A percentile compares a stretch with the other conserved stretches of the same genome.
These are phyloP conservation scores for Drosophila affinis DNA, from an alignment of 2,888 invertebrate genomes.

Conservation along the genomic window DNA sequence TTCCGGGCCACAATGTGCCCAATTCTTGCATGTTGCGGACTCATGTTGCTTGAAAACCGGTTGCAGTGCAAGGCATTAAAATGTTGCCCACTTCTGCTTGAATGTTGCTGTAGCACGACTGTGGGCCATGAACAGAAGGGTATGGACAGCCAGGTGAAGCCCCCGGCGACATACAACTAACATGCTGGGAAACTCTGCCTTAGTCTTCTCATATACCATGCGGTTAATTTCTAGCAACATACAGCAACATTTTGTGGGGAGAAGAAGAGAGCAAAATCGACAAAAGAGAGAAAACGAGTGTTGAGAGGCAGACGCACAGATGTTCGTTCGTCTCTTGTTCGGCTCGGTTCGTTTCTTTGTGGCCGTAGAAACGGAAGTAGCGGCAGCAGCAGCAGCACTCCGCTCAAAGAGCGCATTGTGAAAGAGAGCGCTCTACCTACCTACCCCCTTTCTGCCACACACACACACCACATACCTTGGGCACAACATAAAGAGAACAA, in stretches of 20 bases:
- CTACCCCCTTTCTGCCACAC: neutral
- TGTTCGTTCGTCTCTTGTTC: slow-evolving; percentile 46
- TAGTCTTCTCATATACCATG: neutral
- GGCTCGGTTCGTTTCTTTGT: slow-evolving; percentile 27
- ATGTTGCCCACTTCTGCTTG: neutral
- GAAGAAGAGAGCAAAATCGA: neutral
- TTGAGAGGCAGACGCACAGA: neutral
- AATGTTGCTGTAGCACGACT: neutral
- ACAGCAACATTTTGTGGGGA: neutral
- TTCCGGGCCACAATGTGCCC: neutral
- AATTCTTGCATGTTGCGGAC: neutral
- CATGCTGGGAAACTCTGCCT: neutral
- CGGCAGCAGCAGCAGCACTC: neutral
- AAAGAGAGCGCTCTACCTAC: slow-evolving; percentile 39
- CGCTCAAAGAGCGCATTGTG: slow-evolving; percentile 5
- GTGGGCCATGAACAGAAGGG: neutral
- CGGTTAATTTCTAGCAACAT: neutral
- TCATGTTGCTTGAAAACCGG: neutral
- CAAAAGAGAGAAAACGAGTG: neutral
- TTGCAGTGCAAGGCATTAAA: neutral
- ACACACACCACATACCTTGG: neutral
- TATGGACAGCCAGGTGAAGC: neutral
- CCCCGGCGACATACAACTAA: neutral
- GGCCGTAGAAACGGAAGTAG: slow-evolving; percentile 46
- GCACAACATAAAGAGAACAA: slow-evolving; percentile 53